These are phyloP conservation scores for Lepetodrilus schrolli DNA, from an alignment of 2,888 invertebrate genomes.

Conservation along the genomic window DNA sequence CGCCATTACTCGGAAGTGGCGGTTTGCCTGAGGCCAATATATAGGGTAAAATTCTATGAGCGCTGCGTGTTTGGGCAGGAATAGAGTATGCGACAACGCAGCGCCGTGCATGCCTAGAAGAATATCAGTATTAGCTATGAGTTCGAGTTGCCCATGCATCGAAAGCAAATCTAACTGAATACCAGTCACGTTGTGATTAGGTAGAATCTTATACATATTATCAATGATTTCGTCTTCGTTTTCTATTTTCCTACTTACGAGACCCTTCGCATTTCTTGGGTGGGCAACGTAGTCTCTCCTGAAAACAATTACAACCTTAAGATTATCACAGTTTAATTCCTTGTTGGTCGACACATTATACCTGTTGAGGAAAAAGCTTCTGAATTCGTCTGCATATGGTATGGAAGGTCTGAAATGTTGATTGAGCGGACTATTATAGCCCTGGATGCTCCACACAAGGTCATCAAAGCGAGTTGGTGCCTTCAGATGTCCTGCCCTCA, in stretches of 20 bases:
- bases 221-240: slow-evolving; percentile 72
- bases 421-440: slow-evolving; percentile 69
- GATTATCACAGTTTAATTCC: slow-evolving; percentile 55
- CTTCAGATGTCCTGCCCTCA: slow-evolving; percentile 53
- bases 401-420: slow-evolving; percentile 50
- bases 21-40: slow-evolving; percentile 58
- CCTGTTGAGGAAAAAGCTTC: slow-evolving; percentile 64
- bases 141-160: slow-evolving; percentile 65
- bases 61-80: slow-evolving; percentile 67
- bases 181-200: slow-evolving; percentile 52
- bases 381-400: slow-evolving; percentile 68
- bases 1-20: slow-evolving; percentile 69
- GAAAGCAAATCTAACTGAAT: slow-evolving; percentile 66
- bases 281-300: slow-evolving; percentile 73
- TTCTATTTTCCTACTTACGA: slow-evolving; percentile 68
- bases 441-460: slow-evolving; percentile 66
- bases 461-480: slow-evolving; percentile 48
- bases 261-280: slow-evolving; percentile 71
- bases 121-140: slow-evolving; percentile 67
- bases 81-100: slow-evolving; percentile 70
- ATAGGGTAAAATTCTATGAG: slow-evolving; percentile 69
- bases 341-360: slow-evolving; percentile 42
- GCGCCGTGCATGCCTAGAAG: slow-evolving; percentile 75
- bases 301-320: slow-evolving; percentile 71
- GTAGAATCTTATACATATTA: slow-evolving; percentile 46